Base-by-base conservation (phyloP, 2,888 invertebrate species). In the Anthophora plumipes region DNA sequence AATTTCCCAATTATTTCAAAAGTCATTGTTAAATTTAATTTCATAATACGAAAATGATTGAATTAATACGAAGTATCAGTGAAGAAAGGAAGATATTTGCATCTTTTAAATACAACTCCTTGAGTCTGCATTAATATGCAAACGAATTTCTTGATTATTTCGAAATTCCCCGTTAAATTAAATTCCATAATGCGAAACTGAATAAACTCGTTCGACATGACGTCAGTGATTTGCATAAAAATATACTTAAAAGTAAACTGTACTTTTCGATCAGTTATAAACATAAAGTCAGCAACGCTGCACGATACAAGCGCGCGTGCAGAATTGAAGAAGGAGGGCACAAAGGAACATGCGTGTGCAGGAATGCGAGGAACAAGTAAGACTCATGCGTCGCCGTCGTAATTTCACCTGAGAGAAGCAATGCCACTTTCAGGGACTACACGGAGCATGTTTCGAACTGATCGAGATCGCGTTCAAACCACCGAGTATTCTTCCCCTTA, bases 311-410 rank as follows among this genome's bases (percentile, higher is more conserved):
- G 20, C 11, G 39, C 39, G 67, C 31, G 37, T 31, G 14, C 20
- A 67, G 67, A 55, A 43, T 22, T 31, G 12, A 25, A 55, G 55
- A 67, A 67, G 43, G n/a, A 41, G 14, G 31, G 48, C 31, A 22
- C 25, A 25, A 61, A 25, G 17, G 25, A 17, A 61, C 48, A 55
- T 25, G 54, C 14, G 48, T 43, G 54, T 55, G 67, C 67, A 67
- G 67, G 54, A 67, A 67, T 55, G 67, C 41, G 17, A 17, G 67
- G 14, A 41, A 25, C 37, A 54, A 54, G 31, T 52, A 39, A 48
- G 31, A 17, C 22, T 25, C 54, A 46, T 57, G 43, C 55, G 64
- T 39, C 55, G 12, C 39, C 39, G 39, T 46, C 31, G 39, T 46
- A 43, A 50, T 37, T 57, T 46, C 7, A 37, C 37, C 22, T 17